A percentile compares a stretch with the other conserved stretches of the same genome.
Conservation (phyloP, 2,888 invertebrate species). For the Dysmachus trigonus region DNA sequence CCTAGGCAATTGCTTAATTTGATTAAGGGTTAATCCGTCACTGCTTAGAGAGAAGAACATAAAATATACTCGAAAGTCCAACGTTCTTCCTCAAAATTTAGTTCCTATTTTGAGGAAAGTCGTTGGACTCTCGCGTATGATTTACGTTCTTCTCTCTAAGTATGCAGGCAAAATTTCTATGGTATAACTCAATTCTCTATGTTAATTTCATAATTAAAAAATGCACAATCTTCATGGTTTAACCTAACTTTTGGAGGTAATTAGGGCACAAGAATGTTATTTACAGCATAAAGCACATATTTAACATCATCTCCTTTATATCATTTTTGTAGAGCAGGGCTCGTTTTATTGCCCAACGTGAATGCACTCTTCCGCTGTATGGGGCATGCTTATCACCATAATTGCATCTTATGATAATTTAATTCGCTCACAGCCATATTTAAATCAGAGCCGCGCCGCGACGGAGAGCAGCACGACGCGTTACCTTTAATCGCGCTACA, state of each 20-base stretch:
- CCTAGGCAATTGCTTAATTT: too few species aligned
- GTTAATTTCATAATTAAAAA: not conserved
- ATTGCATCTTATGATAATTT: slow-evolving; percentile 49
- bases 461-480: slow-evolving; percentile 19
- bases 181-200: too few species aligned
- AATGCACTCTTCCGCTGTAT: not conserved
- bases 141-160: too few species aligned
- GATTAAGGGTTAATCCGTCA: too few species aligned
- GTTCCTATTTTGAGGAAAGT: too few species aligned
- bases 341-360: not conserved
- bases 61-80: too few species aligned
- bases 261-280: not conserved
- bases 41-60: too few species aligned
- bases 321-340: not conserved
- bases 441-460: slow-evolving; percentile 40
- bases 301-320: not conserved
- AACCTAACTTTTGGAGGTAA: not conserved
- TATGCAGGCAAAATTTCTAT: too few species aligned
- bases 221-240: not conserved
- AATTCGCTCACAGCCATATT: slow-evolving; percentile 47
- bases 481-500: slow-evolving; percentile 38
- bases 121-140: too few species aligned
- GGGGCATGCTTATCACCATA: slow-evolving; percentile 41
- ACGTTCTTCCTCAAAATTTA: too few species aligned
- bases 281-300: not conserved